Evolutionary conservation across 1,140 invertebrate species (phyloP).

Genomic region (Mizuhopecten yessoensis): DNA sequence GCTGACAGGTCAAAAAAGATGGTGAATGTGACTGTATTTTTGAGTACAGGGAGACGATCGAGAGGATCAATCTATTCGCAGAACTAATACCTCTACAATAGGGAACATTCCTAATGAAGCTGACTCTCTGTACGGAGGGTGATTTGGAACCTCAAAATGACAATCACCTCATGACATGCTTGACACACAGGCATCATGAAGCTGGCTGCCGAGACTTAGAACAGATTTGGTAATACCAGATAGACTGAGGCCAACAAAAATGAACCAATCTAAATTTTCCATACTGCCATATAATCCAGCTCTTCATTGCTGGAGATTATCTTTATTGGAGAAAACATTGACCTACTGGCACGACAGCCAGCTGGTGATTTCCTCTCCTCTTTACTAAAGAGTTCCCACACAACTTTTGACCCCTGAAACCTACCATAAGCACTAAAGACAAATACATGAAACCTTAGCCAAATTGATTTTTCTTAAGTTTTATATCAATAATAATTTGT

Average conservation of each 20-base stretch:
- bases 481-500: no score
- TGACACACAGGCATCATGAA: background rate
- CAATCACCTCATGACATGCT: background rate
- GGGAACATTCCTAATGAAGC: no score
- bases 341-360: background rate
- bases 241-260: background rate
- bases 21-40: no score
- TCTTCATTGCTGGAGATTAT: background rate
- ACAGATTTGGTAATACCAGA: no score
- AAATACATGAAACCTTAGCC: no score
- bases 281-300: background rate
- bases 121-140: no score
- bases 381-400: background rate
- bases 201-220: background rate
- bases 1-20: background rate
- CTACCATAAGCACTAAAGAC: background rate
- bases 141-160: background rate
- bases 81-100: no score
- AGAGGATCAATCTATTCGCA: no score
- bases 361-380: background rate
- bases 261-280: background rate
- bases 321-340: slow-evolving; percentile 21
- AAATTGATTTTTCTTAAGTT: no score
- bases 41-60: no score
- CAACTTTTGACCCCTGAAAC: background rate